Conservation (phyloP, 2,888 invertebrate species). For the Oasisia sp. region DNA sequence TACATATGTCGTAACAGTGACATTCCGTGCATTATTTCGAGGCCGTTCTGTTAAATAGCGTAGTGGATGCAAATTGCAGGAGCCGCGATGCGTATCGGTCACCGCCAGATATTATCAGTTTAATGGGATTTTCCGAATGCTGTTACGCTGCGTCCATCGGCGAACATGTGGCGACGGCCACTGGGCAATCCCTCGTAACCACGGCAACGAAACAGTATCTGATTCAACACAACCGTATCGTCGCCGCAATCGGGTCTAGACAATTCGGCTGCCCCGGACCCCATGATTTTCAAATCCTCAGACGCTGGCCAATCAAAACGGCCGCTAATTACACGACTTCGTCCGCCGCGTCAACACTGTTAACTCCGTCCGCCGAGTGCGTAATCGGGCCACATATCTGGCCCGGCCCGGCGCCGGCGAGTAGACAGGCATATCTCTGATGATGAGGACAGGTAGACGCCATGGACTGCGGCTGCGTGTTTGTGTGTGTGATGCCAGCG, state of each 20-base stretch:
- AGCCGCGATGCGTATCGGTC: background rate
- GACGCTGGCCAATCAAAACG: background rate
- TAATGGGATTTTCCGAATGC: constrained; percentile 4
- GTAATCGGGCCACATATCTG: constrained; percentile 1
- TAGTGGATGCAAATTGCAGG: background rate
- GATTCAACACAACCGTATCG: background rate
- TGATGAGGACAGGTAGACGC: background rate
- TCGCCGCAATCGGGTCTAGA: background rate
- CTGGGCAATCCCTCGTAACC: background rate
- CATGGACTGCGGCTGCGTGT: background rate
- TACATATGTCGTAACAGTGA: background rate
- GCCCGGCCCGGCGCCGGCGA: background rate
- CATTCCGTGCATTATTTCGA: constrained; percentile 1
- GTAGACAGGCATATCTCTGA: background rate
- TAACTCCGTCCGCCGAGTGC: background rate
- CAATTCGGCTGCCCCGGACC: background rate
- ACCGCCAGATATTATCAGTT: background rate
- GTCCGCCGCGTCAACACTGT: background rate
- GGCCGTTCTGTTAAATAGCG: background rate
- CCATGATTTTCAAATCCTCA: constrained; percentile 17
- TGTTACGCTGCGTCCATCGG: background rate
- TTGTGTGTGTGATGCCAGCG: background rate
- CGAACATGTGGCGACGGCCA: background rate
- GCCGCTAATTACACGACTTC: background rate
- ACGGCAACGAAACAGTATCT: background rate